Conservation (phyloP, 1,140 invertebrate genomes). For the Ectropis grisescens region DNA sequence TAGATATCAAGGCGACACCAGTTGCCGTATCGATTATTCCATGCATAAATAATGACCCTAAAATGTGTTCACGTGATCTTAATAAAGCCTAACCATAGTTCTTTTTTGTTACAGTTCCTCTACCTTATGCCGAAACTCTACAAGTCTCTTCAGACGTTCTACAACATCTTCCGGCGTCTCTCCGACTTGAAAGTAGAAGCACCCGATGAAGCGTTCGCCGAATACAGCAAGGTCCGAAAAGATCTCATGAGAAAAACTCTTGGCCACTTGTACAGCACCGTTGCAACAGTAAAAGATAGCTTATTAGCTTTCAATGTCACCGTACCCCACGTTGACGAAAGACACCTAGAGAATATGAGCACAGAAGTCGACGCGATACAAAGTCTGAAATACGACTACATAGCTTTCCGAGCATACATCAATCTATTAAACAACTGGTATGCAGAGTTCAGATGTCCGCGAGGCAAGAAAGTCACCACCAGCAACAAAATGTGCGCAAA, state of each 20-base stretch:
- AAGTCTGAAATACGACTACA: constrained; percentile 47
- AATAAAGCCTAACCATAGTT: no score
- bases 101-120: constrained; percentile 50
- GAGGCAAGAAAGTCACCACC: constrained; percentile 31
- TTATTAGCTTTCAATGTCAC: constrained; percentile 35
- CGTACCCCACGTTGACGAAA: constrained; percentile 27
- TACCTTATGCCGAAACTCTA: constrained; percentile 50
- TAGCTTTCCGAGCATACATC: constrained; percentile 45
- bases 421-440: constrained; percentile 57
- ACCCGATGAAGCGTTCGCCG: constrained; percentile 35
- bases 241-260: constrained; percentile 31
- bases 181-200: constrained; percentile 33
- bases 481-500: constrained; percentile 24
- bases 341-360: constrained; percentile 29
- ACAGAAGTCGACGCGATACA: constrained; percentile 39
- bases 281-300: constrained; percentile 41
- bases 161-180: constrained; percentile 41
- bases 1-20: no score
- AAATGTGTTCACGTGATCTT: no score
- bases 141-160: constrained; percentile 42
- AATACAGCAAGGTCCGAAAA: constrained; percentile 34
- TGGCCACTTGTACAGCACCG: constrained; percentile 31
- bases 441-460: constrained; percentile 40
- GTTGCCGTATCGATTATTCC: no score
- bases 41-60: no score